Conservation (phyloP, 2,113 vertebrate species). For the Atrichornis clamosus region DNA sequence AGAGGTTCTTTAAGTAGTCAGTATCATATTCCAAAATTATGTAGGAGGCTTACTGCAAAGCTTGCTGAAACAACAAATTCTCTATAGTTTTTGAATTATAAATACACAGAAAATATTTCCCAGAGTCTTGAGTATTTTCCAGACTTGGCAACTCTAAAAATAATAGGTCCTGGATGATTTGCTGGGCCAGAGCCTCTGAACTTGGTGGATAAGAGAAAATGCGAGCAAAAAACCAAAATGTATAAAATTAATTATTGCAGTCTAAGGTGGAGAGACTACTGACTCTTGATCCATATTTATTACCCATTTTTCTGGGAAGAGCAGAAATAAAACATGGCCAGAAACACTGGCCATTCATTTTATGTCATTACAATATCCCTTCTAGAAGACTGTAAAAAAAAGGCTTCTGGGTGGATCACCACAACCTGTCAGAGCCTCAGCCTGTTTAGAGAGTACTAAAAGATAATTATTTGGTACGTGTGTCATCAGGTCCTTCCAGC, state of each 20-base stretch:
- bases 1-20: background rate
- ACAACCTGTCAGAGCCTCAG: background rate
- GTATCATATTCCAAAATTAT: background rate
- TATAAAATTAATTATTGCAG: background rate
- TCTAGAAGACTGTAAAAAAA: background rate
- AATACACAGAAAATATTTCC: background rate
- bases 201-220: background rate
- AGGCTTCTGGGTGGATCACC: background rate
- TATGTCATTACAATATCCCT: background rate
- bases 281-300: background rate
- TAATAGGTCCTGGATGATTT: background rate
- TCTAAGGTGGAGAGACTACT: background rate
- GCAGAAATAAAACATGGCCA: background rate
- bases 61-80: constrained; percentile 1
- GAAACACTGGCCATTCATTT: background rate
- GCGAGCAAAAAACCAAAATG: accelerated
- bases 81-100: background rate
- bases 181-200: background rate
- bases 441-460: background rate
- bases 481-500: background rate
- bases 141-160: background rate
- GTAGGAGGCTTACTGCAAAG: background rate
- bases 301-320: background rate
- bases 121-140: background rate
- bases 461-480: accelerated